Base-by-base conservation (phyloP, 2,113 vertebrate genomes). In the Marmota flaviventris region DNA sequence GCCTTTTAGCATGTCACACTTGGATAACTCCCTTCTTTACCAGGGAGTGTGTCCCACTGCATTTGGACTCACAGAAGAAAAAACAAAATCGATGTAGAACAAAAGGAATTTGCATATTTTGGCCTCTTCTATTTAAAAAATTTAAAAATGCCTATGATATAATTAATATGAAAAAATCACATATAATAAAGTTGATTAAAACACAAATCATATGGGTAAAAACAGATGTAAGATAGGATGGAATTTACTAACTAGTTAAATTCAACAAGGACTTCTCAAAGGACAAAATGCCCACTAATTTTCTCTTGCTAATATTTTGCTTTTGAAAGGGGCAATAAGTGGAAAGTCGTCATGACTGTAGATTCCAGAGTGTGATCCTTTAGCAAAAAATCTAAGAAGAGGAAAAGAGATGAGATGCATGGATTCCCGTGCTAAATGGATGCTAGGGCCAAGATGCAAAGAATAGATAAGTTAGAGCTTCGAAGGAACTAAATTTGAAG, bases 171-270 rank as follows among this genome's bases (percentile, higher is more conserved):
- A 78, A 97, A 99, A 97, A 91, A 98, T 99, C 4, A 97, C 97
- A 96, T 92, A 97, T 96, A 98, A 98, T 97, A 95, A 97, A 98
- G 98, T 88, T 96, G 96, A 98, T 81, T 96, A 97, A 98, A 97
- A 98, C 98, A 98, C 98, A 98, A 98, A 98, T 98, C 97, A 97
- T 86, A 93, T 88, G 98, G 97, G 97, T 94, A 95, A 98, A 98
- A 98, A 95, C 97, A 98, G 98, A 98, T 93, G 83, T 2, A 78
- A 98, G 96, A 97, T 73, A 83, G 94, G 98, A 98, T 97, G 98
- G 98, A 99, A 99, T 98, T 97, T 98, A 98, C 98, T 98, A 98
- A 97, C 97, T 98, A 98, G 99, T 99, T 98, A 98, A 98, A 99
- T 98, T 98, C 97, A 98, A 96, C 93, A 96, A 98, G 97, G 98